Base-by-base conservation (phyloP, 2,113 vertebrate genomes). In the Scortum barcoo region DNA sequence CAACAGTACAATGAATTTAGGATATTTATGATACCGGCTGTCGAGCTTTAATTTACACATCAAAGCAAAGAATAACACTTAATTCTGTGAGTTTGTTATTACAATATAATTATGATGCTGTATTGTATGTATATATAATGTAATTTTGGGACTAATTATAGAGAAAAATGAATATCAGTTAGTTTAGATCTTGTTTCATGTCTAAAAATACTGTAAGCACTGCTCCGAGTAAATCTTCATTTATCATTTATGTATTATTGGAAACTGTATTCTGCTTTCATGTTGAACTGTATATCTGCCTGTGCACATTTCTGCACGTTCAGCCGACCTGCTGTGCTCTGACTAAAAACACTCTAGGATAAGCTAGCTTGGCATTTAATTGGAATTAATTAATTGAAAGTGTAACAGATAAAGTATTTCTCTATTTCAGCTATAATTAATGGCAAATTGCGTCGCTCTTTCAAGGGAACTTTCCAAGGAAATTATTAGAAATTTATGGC, bases 301-400 rank as follows among this genome's bases (percentile, higher is more conserved):
- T 80, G 19, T 77, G 38, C 54, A 81, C 62, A 72, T 72, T 72
- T 79, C 53, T 75, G 26, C 44, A 44, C 13, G 38, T 78, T 70
- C 58, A 74, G 44, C 17, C 48, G 24, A 63, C 22, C 76, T 73
- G 68, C 72, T 69, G 70, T 38, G 50, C 50, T 13, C 13, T 24
- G 22, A 60, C 4, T 62, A 38, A 24, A 24, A 75, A 54, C 11
- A 84, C 63, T 76, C 4, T 0, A 53, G 19, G 71, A 48, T 53
- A 58, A 2, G 19, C 76, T 40, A 50, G 36, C 38, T 69, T 58
- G 28, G n/a, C 28, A 51, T 57, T 54, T 63, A 69, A 71, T 48
- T 60, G 16, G 19, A 81, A 71, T 74, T 70, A 53, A 78, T 67
- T 48, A 66, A 36, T 6, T 38, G 30, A 69, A 72, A 46, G 13